Percentiles rank a stretch among this genome's conserved stretches.
These are phyloP conservation scores for Drosophila bunnanda DNA, from an alignment of 2,888 invertebrate genomes.

Conservation along the genomic window DNA sequence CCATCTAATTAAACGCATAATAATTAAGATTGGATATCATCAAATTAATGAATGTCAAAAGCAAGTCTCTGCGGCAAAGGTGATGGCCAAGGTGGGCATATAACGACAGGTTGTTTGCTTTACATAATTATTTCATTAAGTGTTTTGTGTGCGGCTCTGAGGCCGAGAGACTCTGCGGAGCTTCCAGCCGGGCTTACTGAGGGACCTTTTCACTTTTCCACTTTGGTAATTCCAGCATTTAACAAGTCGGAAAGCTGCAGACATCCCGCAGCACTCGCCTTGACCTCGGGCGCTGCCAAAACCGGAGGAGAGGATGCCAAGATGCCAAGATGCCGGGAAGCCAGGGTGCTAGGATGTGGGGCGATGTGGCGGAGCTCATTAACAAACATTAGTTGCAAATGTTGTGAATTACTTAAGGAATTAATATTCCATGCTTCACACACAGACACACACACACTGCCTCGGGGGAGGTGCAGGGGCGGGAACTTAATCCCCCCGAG, in stretches of 20 bases:
- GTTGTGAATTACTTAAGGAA: constrained; percentile 80
- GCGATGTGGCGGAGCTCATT: constrained; percentile 62
- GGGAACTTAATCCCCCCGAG: constrained; percentile 58
- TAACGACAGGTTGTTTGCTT: constrained; percentile 57
- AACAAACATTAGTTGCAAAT: constrained; percentile 82
- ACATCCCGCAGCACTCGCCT: constrained; percentile 55
- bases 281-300: constrained; percentile 68
- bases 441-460: constrained; percentile 40
- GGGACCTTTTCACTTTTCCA: constrained; percentile 54
- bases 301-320: constrained; percentile 10
- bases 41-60: constrained; percentile 70
- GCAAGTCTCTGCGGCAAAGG: constrained; percentile 53
- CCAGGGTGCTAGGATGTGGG: constrained; percentile 2
- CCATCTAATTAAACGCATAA: constrained; percentile 38
- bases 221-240: constrained; percentile 73
- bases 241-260: constrained; percentile 50
- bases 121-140: constrained; percentile 79
- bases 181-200: constrained; percentile 33
- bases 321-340: constrained; percentile 8
- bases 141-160: constrained; percentile 46
- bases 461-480: constrained; percentile 6
- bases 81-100: constrained; percentile 47
- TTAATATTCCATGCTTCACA: constrained; percentile 76
- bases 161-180: constrained; percentile 12
- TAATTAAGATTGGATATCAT: constrained; percentile 47